These are phyloP conservation scores for Eumaeus atala DNA, from an alignment of 1,140 invertebrate species.

Conservation along the genomic window DNA sequence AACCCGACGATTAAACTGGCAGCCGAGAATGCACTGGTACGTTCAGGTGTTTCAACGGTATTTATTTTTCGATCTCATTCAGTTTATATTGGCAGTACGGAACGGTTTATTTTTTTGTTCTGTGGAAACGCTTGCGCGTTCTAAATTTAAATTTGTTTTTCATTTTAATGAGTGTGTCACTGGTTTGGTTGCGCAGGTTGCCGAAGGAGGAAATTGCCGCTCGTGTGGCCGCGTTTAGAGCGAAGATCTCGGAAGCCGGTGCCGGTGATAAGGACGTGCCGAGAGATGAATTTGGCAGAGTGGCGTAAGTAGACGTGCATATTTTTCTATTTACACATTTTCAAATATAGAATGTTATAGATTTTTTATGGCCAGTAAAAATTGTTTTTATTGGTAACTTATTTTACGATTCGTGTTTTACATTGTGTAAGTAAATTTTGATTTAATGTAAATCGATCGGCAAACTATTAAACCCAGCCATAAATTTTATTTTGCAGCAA, in stretches of 20 bases:
- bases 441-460: no score
- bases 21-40: conserved; percentile 60
- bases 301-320: conserved; percentile 78
- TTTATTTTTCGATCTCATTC: conserved; percentile 11
- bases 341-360: conserved; percentile 19
- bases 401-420: no score
- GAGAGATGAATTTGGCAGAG: conserved; percentile 83
- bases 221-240: conserved; percentile 87
- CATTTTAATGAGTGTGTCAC: conserved; percentile 56
- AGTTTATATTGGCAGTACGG: conserved; percentile 3
- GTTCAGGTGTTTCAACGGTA: conserved; percentile 35
- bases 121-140: not conserved
- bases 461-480: no score
- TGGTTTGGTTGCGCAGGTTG: conserved; percentile 78
- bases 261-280: conserved; percentile 74
- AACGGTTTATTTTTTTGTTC: conserved; percentile 12
- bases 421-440: no score
- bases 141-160: conserved; percentile 14
- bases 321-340: not conserved
- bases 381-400: not conserved
- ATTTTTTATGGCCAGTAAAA: not conserved
- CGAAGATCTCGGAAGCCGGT: conserved; percentile 82
- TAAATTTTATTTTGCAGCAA: no score
- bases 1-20: conserved; percentile 54
- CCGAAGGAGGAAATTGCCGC: conserved; percentile 85